Percentiles rank a stretch among this genome's conserved stretches.
Conservation (phyloP, 2,888 invertebrate genomes). For the Ypsolopha scabrella region DNA sequence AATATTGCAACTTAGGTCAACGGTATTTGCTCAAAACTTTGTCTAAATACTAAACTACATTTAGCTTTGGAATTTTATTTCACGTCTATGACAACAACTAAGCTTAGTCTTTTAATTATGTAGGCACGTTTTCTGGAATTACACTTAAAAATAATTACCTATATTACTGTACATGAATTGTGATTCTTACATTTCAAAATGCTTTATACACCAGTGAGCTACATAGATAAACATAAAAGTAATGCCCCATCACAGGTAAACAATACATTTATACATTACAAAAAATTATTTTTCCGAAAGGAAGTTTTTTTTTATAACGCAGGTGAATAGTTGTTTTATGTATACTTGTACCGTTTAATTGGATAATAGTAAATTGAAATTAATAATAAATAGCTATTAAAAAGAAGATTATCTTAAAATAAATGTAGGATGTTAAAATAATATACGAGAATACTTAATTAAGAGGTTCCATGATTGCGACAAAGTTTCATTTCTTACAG, state of each 20-base stretch:
- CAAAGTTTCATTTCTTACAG: neutral
- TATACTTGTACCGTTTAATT: too few species aligned
- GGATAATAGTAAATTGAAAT: too few species aligned
- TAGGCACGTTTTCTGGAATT: neutral
- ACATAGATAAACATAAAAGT: neutral
- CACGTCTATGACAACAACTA: neutral
- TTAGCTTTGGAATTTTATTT: conserved; percentile 4
- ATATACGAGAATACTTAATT: neutral
- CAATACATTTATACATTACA: neutral
- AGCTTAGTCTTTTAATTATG: neutral
- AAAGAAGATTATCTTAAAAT: too few species aligned
- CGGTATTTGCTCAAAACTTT: neutral
- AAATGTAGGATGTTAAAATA: too few species aligned
- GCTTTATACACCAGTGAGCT: neutral
- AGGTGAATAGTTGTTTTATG: too few species aligned
- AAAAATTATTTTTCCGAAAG: neutral
- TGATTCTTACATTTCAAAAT: neutral
- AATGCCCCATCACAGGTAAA: neutral
- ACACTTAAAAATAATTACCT: neutral
- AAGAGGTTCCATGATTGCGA: neutral
- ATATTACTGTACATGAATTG: neutral
- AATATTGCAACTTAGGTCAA: neutral
- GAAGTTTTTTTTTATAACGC: too few species aligned
- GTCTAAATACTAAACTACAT: neutral
- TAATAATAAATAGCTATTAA: too few species aligned